Conservation (phyloP, 92 coral and sea anemone species). For the Epizoanthus stellaris region DNA sequence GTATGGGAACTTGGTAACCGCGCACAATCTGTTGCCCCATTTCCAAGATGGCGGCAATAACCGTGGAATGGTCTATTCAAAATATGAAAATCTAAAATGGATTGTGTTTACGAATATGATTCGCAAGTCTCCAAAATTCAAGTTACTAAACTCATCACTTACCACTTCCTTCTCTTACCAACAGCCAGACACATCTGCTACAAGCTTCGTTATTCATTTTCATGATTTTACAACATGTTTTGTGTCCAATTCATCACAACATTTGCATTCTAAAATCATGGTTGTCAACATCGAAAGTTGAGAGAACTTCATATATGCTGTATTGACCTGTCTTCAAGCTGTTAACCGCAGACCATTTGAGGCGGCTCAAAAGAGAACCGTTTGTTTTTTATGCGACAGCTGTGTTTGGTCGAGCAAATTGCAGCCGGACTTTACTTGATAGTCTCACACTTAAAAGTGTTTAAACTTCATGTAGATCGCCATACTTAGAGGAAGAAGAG, state of each 20-base stretch:
- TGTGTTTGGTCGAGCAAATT: background rate
- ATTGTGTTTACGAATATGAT: too few relatives aligned
- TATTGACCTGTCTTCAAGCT: background rate
- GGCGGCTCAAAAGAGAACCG: conserved; percentile 35
- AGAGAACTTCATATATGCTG: conserved; percentile 20
- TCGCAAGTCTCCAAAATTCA: too few relatives aligned
- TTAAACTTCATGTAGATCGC: background rate
- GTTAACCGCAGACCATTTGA: conserved; percentile 8
- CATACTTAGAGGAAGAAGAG: background rate
- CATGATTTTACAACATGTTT: background rate
- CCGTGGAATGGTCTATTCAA: too few relatives aligned
- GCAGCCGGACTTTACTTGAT: background rate
- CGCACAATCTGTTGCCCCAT: too few relatives aligned
- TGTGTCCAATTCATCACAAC: too few relatives aligned
- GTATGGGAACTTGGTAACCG: too few relatives aligned
- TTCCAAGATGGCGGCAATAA: too few relatives aligned
- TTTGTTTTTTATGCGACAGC: background rate
- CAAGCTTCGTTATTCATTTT: background rate
- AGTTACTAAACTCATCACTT: background rate
- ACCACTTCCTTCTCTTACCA: conserved; percentile 29
- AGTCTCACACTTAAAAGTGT: background rate
- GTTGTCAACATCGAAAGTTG: background rate
- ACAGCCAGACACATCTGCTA: conserved; percentile 23
- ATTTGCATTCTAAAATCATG: background rate
- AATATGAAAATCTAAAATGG: too few relatives aligned